phyloP scores from a whole-genome alignment of 2,888 invertebrate species.

The Tuta absoluta region DNA sequence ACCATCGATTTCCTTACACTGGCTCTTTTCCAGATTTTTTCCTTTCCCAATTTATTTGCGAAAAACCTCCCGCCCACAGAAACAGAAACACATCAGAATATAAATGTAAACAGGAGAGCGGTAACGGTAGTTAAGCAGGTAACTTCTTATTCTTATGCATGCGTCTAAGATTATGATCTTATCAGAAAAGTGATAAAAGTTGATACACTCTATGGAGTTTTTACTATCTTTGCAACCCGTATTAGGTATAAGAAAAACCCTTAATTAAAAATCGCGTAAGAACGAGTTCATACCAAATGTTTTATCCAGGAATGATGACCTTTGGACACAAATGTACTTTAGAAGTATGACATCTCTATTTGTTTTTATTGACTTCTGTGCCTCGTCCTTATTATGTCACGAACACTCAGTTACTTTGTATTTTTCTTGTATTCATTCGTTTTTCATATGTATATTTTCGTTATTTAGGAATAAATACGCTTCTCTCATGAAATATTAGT shows the following conservation, averaged over 20 bases:
- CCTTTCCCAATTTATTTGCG: conserved; percentile 70
- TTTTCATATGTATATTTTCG: background rate
- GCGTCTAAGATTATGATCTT: no score
- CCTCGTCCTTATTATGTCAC: conserved; percentile 9
- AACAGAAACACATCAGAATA: background rate
- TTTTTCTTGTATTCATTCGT: conserved; percentile 2
- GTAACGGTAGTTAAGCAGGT: no score
- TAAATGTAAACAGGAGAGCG: conserved; percentile 7
- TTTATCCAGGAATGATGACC: no score
- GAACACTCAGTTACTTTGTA: conserved; percentile 1
- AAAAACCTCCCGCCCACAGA: conserved; percentile 47
- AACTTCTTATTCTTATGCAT: no score
- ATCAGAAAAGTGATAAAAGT: no score
- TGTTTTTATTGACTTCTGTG: background rate
- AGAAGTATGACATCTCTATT: background rate
- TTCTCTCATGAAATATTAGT: conserved; percentile 21
- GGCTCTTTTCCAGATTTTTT: conserved; percentile 69
- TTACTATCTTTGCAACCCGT: no score
- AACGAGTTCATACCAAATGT: no score
- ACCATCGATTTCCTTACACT: conserved; percentile 66
- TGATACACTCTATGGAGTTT: no score
- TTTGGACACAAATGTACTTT: no score
- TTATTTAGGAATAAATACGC: background rate
- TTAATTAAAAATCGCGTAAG: no score
- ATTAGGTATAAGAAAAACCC: no score